phyloP scores from a whole-genome alignment of 2,797 vertebrate genomes.

The Eulemur coronatus region DNA sequence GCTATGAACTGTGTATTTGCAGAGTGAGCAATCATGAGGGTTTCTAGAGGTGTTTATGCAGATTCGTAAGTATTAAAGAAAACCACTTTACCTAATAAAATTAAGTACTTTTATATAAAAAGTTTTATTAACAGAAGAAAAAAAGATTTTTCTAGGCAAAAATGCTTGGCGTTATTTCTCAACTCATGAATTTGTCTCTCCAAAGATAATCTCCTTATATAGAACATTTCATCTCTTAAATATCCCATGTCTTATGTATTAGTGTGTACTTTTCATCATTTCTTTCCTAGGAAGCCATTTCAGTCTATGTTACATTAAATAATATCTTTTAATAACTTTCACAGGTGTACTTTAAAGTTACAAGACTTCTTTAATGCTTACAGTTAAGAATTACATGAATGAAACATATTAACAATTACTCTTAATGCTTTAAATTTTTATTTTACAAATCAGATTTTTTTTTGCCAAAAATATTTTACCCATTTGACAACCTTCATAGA shows the following conservation, averaged over 20 bases:
- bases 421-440: conserved; percentile 17
- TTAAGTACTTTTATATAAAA: background rate
- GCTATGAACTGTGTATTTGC: background rate
- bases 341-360: background rate
- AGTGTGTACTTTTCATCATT: conserved; percentile 18
- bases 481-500: background rate
- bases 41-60: background rate
- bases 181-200: background rate
- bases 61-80: background rate
- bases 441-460: background rate
- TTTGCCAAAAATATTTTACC: background rate
- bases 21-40: background rate
- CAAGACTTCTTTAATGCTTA: conserved; percentile 9
- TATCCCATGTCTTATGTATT: background rate
- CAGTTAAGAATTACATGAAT: conserved; percentile 15
- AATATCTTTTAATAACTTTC: conserved; percentile 44
- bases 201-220: conserved; percentile 17
- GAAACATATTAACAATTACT: background rate
- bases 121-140: background rate
- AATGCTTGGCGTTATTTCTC: background rate
- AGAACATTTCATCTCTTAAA: background rate
- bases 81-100: conserved; percentile 41
- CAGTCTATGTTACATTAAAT: conserved; percentile 24
- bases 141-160: conserved; percentile 9
- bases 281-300: conserved; percentile 35